Conservation (phyloP, 2,113 vertebrate species). For the Melospiza melodia region DNA sequence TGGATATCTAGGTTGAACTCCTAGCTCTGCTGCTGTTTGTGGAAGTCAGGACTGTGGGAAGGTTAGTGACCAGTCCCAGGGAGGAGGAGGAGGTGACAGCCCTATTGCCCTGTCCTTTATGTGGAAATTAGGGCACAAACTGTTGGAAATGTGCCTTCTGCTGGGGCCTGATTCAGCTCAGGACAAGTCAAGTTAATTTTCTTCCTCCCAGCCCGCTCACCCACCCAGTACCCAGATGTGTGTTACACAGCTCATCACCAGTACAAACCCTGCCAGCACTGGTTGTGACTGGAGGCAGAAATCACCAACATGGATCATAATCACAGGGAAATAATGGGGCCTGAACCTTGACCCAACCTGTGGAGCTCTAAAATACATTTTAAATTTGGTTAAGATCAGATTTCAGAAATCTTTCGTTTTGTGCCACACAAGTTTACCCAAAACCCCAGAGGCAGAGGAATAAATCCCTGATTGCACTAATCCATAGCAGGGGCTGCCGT, state of each 20-base stretch:
- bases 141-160: background rate
- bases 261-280: background rate
- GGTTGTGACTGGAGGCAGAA: background rate
- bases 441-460: background rate
- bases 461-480: background rate
- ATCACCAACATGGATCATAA: rapidly evolving
- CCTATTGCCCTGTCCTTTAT: background rate
- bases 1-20: rapidly evolving
- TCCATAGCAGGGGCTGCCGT: background rate
- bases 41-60: background rate
- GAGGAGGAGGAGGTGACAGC: background rate
- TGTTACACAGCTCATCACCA: rapidly evolving
- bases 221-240: rapidly evolving
- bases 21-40: background rate
- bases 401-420: background rate
- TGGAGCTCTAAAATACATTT: background rate
- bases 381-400: background rate
- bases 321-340: background rate
- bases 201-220: background rate
- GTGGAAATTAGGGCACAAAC: background rate
- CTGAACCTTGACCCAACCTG: background rate
- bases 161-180: background rate
- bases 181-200: background rate
- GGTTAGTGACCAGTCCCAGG: background rate
- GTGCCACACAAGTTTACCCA: background rate